Percentiles rank a stretch among this genome's conserved stretches.
phyloP scores from a whole-genome alignment of 2,888 invertebrate genomes.

The Eupithecia tripunctaria region DNA sequence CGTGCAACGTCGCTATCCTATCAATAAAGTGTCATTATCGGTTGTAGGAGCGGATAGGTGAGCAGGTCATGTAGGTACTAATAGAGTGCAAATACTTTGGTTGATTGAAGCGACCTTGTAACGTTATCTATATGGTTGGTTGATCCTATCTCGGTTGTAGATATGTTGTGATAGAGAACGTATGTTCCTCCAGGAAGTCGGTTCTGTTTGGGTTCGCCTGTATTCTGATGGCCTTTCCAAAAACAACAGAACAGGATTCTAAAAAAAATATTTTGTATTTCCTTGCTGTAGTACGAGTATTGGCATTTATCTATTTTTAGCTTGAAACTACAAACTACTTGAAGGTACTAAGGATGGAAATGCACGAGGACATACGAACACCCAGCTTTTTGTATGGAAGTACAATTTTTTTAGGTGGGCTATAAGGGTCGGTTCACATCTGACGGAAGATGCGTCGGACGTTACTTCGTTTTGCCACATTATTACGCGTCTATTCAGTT shows the following conservation, averaged over 20 bases:
- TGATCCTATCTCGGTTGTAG: background rate
- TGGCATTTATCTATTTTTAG: no score
- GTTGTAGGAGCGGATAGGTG: constrained; percentile 45
- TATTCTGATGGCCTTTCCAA: background rate
- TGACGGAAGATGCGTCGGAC: no score
- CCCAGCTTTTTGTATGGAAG: background rate
- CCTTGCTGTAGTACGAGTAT: background rate
- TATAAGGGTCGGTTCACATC: no score
- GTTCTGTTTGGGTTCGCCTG: background rate
- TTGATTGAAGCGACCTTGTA: constrained; percentile 29
- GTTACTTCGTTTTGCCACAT: no score
- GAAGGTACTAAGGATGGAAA: no score
- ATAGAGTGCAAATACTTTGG: constrained; percentile 45
- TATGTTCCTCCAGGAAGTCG: background rate
- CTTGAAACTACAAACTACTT: no score
- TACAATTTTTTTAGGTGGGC: no score
- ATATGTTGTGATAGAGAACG: background rate
- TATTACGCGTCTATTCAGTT: no score
- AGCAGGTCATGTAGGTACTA: constrained; percentile 51
- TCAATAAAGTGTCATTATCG: constrained; percentile 48
- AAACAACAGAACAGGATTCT: background rate
- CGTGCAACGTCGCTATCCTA: constrained; percentile 28
- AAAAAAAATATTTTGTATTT: background rate
- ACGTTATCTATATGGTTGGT: constrained; percentile 4
- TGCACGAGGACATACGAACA: background rate